Evolutionary conservation across 2,113 vertebrate species (phyloP).

Genomic region (Menidia beryllina): DNA sequence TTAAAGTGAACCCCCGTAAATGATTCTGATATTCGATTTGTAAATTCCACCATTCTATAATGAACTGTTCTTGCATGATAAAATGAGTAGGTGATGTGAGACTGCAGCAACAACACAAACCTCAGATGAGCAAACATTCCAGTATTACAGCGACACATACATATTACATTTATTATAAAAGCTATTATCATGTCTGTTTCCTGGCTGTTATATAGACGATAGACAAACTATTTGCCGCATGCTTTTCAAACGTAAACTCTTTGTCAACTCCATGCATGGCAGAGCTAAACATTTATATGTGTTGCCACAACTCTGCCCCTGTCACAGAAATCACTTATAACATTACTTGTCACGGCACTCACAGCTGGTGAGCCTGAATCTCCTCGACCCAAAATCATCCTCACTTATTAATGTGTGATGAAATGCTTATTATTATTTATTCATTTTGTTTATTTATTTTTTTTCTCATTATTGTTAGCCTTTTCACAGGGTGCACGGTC

Average conservation of each 20-base stretch:
- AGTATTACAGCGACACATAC: no score
- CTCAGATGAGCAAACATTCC: no score
- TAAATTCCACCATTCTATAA: not conserved
- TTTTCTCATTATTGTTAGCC: slow-evolving; percentile 43
- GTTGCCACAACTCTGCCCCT: slow-evolving; percentile 12
- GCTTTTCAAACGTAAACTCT: slow-evolving; percentile 19
- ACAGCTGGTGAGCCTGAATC: slow-evolving; percentile 45
- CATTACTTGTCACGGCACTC: slow-evolving; percentile 46
- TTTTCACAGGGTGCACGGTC: slow-evolving; percentile 8
- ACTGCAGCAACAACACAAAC: no score
- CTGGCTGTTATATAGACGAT: not conserved
- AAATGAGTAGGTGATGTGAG: no score
- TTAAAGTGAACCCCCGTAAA: not conserved
- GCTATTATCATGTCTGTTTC: not conserved
- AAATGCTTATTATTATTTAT: slow-evolving; percentile 44
- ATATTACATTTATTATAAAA: no score
- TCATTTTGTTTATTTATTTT: no score
- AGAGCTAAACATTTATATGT: slow-evolving; percentile 30
- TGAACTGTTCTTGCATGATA: no score
- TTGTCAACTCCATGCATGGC: slow-evolving; percentile 16
- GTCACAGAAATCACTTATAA: slow-evolving; percentile 27
- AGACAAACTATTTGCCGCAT: slow-evolving; percentile 34
- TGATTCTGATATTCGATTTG: not conserved
- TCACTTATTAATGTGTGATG: slow-evolving; percentile 41
- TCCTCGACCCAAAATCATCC: slow-evolving; percentile 27